Conservation (phyloP, 92 coral and sea anemone genomes). For the Pocillopora meandrina region DNA sequence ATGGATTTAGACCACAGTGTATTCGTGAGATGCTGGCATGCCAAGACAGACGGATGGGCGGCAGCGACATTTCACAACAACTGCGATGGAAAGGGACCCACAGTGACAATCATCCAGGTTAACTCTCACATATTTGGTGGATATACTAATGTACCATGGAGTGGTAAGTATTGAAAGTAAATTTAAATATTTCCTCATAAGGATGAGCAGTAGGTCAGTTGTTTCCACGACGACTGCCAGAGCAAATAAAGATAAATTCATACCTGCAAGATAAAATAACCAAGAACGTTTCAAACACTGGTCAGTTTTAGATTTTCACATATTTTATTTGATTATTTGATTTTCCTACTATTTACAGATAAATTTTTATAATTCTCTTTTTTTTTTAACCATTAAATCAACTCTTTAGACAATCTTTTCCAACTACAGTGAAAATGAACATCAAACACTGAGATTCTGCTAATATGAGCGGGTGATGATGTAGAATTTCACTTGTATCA, state of each 20-base stretch:
- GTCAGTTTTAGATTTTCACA: too few relatives aligned
- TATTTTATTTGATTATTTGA: too few relatives aligned
- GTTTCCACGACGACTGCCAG: too few relatives aligned
- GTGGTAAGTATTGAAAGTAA: neutral
- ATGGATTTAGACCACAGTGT: neutral
- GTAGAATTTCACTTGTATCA: too few relatives aligned
- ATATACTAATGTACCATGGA: neutral
- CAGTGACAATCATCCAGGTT: neutral
- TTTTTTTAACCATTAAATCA: too few relatives aligned
- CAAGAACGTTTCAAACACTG: neutral
- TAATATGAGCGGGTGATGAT: too few relatives aligned
- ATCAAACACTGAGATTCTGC: too few relatives aligned
- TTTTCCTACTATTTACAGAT: neutral
- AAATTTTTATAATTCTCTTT: too few relatives aligned
- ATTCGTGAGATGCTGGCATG: neutral
- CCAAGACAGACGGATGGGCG: too few relatives aligned
- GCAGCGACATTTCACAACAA: neutral
- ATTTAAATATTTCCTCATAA: neutral
- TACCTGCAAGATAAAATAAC: neutral
- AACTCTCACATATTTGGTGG: conserved; percentile 3
- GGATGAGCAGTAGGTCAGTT: too few relatives aligned
- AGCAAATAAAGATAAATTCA: neutral
- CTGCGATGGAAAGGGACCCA: neutral
- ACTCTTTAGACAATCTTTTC: too few relatives aligned
- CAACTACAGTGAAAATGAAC: too few relatives aligned